Evolutionary conservation across 2,797 vertebrate species (phyloP), one percentile per base, ranked within the genome.

Genomic region (Selene dorsalis): DNA sequence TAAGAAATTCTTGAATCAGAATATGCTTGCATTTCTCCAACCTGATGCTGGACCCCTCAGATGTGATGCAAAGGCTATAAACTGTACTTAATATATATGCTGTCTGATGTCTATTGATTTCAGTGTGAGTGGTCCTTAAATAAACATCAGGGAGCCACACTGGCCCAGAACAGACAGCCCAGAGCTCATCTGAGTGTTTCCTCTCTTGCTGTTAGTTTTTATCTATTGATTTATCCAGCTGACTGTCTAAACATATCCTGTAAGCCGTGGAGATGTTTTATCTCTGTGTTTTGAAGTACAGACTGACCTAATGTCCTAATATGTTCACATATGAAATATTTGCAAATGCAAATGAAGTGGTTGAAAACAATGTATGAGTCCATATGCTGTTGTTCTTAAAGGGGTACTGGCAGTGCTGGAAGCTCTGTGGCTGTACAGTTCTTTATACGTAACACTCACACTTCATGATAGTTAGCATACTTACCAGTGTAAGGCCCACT

Each of bases 291-390:
- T n/a, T 80, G 72, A 69, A 52, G 20, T 69, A 59, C 61, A 35
- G 48, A 10, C 55, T 63, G 68, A 79, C 65, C 69, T 73, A 66
- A 66, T 75, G 16, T 61, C 59, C 35, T 48, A 39, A 66, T 66
- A 55, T 55, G 69, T 58, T 63, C 26, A 63, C 13, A 61, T 43
- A 56, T 50, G 28, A 53, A 66, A 60, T 81, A 79, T 77, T 77
- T 84, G 48, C 60, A 55, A 39, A 55, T 60, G 41, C 68, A 80
- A 75, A 83, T 73, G 1, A 69, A 18, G 48, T 32, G 45, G 58
- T 22, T 55, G 2, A 41, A 20, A 45, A 39, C 35, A 67, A 64
- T 59, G 24, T 12, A 30, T 26, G 28, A 28, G 2, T 50, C 5
- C 22, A 39, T 55, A 35, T 69, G 48, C 8, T 41, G 69, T 63